These are phyloP conservation scores for Lethocerus indicus DNA, from an alignment of 1,140 invertebrate species.

Conservation along the genomic window DNA sequence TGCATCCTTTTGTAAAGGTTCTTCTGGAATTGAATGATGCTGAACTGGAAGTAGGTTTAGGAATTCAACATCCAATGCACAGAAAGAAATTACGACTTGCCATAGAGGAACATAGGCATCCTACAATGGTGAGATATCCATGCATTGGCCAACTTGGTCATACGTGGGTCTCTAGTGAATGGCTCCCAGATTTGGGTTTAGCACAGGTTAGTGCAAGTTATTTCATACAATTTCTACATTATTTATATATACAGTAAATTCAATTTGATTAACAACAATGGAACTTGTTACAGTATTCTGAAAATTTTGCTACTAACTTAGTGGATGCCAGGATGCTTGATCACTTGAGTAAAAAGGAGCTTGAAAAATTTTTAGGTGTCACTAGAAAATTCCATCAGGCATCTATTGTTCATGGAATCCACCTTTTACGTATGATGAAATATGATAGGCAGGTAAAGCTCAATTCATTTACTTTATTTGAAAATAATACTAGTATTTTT, in stretches of 20 bases:
- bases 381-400: slow-evolving; percentile 86
- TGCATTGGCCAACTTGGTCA: slow-evolving; percentile 71
- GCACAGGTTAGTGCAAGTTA: slow-evolving; percentile 46
- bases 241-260: not conserved
- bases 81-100: slow-evolving; percentile 82
- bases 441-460: slow-evolving; percentile 70
- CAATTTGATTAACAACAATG: not conserved
- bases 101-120: slow-evolving; percentile 79
- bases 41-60: slow-evolving; percentile 72
- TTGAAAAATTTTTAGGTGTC: slow-evolving; percentile 81
- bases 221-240: not conserved
- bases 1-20: slow-evolving; percentile 36
- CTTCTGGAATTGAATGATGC: slow-evolving; percentile 74
- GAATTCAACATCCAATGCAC: slow-evolving; percentile 78
- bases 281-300: slow-evolving; percentile 45
- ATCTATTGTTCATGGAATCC: slow-evolving; percentile 82
- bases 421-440: slow-evolving; percentile 76
- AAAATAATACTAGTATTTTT: not conserved
- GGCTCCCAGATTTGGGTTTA: slow-evolving; percentile 77
- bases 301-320: slow-evolving; percentile 73
- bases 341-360: slow-evolving; percentile 79
- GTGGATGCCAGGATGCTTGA: slow-evolving; percentile 85
- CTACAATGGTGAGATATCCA: slow-evolving; percentile 68
- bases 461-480: not conserved
- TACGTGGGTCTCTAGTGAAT: slow-evolving; percentile 82